These are phyloP conservation scores for Xenopus laevis DNA, from an alignment of 2,113 vertebrate genomes.

Conservation along the genomic window DNA sequence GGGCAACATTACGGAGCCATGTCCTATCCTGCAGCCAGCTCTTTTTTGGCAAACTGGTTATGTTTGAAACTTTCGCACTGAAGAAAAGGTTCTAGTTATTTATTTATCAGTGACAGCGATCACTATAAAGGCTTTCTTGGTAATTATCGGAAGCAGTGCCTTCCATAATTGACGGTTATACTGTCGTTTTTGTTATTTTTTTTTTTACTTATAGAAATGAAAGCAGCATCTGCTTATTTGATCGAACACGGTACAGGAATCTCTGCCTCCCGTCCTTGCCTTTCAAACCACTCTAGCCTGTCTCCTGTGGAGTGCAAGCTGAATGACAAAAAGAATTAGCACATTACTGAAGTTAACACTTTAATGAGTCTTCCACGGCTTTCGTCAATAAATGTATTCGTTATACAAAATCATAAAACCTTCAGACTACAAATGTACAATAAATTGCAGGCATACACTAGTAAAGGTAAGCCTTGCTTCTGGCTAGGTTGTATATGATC, in stretches of 20 bases:
- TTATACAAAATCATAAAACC: too few relatives aligned
- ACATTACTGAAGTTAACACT: too few relatives aligned
- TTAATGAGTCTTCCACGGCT: too few relatives aligned
- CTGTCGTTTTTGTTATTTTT: slow-evolving; percentile 78
- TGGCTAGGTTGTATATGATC: too few relatives aligned
- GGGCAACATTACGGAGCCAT: too few relatives aligned
- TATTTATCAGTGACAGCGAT: slow-evolving; percentile 99
- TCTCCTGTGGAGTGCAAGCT: not conserved
- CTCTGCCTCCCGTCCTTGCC: slow-evolving; percentile 55
- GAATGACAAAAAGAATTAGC: not conserved
- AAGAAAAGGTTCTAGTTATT: slow-evolving; percentile 67
- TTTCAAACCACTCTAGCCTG: not conserved
- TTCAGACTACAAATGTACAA: too few relatives aligned
- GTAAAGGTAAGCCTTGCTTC: too few relatives aligned
- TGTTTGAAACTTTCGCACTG: slow-evolving; percentile 65
- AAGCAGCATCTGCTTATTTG: slow-evolving; percentile 98
- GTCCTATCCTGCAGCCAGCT: too few relatives aligned
- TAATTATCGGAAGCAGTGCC: slow-evolving; percentile 99
- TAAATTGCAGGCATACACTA: too few relatives aligned
- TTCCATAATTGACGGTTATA: slow-evolving; percentile 99
- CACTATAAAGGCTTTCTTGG: slow-evolving; percentile 97
- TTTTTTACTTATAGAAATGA: slow-evolving; percentile 51
- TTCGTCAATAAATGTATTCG: too few relatives aligned
- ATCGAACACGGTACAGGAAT: slow-evolving; percentile 73
- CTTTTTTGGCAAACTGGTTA: too few relatives aligned